phyloP scores from a whole-genome alignment of 2,888 invertebrate genomes.

The Thelaira solivaga region DNA sequence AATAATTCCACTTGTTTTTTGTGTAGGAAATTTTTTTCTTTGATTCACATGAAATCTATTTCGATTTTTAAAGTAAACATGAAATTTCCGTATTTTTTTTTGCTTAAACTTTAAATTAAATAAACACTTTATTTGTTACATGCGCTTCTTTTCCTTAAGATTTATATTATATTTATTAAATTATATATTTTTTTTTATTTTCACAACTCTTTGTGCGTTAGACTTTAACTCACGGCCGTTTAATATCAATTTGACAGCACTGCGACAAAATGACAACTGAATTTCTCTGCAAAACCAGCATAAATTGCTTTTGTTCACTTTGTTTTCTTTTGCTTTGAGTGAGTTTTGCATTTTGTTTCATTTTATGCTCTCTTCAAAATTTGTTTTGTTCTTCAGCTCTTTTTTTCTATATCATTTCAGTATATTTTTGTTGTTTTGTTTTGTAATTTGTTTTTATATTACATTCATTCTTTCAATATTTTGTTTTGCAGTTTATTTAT shows the following conservation, averaged over 20 bases:
- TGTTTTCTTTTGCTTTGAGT: slow-evolving; percentile 32
- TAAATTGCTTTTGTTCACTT: slow-evolving; percentile 9
- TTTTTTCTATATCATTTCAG: neutral
- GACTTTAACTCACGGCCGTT: slow-evolving; percentile 44
- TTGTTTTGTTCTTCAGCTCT: neutral
- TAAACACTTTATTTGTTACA: slow-evolving; percentile 7
- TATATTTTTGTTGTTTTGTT: slow-evolving; percentile 2
- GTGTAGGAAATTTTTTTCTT: neutral
- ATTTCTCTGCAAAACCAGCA: slow-evolving; percentile 31
- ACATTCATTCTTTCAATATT: slow-evolving; percentile 50
- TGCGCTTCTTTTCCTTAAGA: slow-evolving; percentile 38
- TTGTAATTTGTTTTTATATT: slow-evolving; percentile 58
- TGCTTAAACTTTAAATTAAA: slow-evolving; percentile 14
- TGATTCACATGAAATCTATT: neutral
- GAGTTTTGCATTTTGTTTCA: neutral
- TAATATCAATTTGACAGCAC: slow-evolving; percentile 56
- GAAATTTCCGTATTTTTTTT: neutral
- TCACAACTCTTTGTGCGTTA: slow-evolving; percentile 54
- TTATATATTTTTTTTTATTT: slow-evolving; percentile 1
- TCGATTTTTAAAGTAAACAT: slow-evolving; percentile 3
- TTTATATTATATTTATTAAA: slow-evolving; percentile 38
- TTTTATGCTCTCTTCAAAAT: slow-evolving; percentile 8
- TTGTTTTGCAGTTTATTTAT: slow-evolving; percentile 30
- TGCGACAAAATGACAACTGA: slow-evolving; percentile 67
- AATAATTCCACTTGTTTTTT: slow-evolving; percentile 20